Conservation (phyloP, 2,797 vertebrate species). For the Helicolenus hilgendorfi region DNA sequence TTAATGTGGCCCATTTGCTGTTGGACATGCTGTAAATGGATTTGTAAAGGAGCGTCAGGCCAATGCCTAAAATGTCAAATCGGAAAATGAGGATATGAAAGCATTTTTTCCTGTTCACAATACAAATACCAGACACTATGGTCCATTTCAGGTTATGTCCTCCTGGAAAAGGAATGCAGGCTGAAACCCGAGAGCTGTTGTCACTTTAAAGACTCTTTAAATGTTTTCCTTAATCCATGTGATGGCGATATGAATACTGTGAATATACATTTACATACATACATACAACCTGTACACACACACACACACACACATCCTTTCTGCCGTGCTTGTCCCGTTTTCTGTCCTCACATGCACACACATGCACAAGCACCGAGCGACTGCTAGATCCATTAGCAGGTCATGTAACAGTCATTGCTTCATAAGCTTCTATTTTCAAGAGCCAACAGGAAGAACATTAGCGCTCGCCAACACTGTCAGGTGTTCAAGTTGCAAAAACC, state of each 20-base stretch:
- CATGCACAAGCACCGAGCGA: conserved; percentile 13
- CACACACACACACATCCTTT: not conserved
- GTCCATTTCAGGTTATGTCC: conserved; percentile 40
- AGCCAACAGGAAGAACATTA: conserved; percentile 82
- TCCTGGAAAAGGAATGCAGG: conserved; percentile 60
- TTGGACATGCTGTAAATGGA: conserved; percentile 27
- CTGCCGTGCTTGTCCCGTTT: not conserved
- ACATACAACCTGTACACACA: not conserved
- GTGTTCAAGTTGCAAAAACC: conserved; percentile 63
- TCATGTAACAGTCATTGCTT: conserved; percentile 92
- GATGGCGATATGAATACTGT: not conserved
- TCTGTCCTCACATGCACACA: not conserved
- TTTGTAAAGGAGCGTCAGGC: conserved; percentile 17
- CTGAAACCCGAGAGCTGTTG: conserved; percentile 35
- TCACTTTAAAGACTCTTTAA: conserved; percentile 70
- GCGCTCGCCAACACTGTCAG: conserved; percentile 64
- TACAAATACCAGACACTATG: conserved; percentile 61
- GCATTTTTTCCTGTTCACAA: conserved; percentile 29
- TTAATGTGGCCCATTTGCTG: conserved; percentile 28
- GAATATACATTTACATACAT: conserved; percentile 14
- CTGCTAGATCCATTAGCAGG: conserved; percentile 90
- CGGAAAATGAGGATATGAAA: conserved; percentile 54
- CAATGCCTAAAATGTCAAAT: conserved; percentile 16
- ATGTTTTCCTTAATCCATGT: conserved; percentile 64
- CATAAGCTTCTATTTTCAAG: conserved; percentile 88